Evolutionary conservation across 2,113 vertebrate genomes (phyloP).

Genomic region (Erythrolamprus reginae): DNA sequence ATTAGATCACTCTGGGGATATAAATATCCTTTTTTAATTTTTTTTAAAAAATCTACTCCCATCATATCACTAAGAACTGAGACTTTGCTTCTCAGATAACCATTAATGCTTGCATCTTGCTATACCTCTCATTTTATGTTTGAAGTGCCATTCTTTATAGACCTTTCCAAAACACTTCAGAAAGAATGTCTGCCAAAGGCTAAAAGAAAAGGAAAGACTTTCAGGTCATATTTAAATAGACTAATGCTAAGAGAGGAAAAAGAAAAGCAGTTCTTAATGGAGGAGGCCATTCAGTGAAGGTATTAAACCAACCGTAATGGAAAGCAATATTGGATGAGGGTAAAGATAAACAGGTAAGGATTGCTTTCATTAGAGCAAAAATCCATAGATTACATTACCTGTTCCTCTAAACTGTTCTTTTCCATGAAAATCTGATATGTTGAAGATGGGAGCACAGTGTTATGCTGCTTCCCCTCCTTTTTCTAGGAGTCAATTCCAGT

Average conservation of each 20-base stretch:
- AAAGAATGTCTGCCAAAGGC: background rate
- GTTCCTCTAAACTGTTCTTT: background rate
- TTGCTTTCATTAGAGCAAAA: background rate
- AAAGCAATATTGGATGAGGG: background rate
- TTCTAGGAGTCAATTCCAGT: background rate
- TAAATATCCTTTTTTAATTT: background rate
- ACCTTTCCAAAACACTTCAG: slow-evolving; percentile 21
- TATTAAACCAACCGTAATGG: background rate
- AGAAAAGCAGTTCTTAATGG: slow-evolving; percentile 2
- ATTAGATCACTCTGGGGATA: slow-evolving; percentile 17
- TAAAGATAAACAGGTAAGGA: background rate
- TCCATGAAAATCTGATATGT: background rate
- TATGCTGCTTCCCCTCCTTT: background rate
- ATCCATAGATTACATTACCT: background rate
- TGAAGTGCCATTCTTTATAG: slow-evolving; percentile 15
- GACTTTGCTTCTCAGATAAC: background rate
- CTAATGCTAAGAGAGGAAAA: background rate
- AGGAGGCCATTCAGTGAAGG: background rate
- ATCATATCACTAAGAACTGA: background rate
- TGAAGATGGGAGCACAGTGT: background rate
- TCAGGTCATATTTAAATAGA: slow-evolving; percentile 17
- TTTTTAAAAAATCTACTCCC: slow-evolving; percentile 16
- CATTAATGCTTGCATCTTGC: background rate
- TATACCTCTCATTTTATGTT: slow-evolving; percentile 19
- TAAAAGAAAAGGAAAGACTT: slow-evolving; percentile 1